Percentiles rank a stretch among this genome's conserved stretches.
phyloP scores from a whole-genome alignment of 1,140 invertebrate species.

The Hycleus cichorii region DNA sequence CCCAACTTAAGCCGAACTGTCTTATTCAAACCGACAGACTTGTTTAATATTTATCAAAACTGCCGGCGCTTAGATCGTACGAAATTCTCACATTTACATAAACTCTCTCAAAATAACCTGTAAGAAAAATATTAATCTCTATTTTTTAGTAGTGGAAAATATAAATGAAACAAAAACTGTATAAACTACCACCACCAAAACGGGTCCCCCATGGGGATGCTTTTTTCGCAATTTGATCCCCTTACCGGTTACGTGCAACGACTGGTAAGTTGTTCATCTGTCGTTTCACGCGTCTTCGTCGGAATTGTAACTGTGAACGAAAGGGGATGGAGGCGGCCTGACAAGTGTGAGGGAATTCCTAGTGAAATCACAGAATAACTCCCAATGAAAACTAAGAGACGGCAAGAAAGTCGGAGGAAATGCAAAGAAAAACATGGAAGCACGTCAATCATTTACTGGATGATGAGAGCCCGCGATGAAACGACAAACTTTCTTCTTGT shows the following conservation, averaged over 20 bases:
- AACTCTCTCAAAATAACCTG: too few species aligned
- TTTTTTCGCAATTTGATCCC: constrained; percentile 25
- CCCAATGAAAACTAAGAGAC: too few species aligned
- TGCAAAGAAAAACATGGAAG: constrained; percentile 22
- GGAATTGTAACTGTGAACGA: constrained; percentile 12
- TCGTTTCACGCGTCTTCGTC: background rate
- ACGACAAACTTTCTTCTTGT: constrained; percentile 20
- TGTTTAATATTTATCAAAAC: too few species aligned
- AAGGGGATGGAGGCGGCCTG: constrained; percentile 15
- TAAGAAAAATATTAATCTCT: too few species aligned
- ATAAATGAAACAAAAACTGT: too few species aligned
- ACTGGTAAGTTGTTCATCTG: constrained; percentile 24
- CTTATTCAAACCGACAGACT: too few species aligned
- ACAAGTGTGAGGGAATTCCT: constrained; percentile 31
- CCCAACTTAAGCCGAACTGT: too few species aligned
- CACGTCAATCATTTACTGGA: constrained; percentile 28
- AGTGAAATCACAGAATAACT: constrained; percentile 22
- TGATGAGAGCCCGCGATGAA: constrained; percentile 15
- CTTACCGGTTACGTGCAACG: constrained; percentile 22
- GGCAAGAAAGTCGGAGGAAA: constrained; percentile 2
- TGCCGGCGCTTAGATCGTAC: too few species aligned
- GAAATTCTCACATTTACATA: too few species aligned
- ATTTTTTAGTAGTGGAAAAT: too few species aligned
- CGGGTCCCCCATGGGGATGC: constrained; percentile 8
- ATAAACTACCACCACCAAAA: background rate